A percentile compares a stretch with the other conserved stretches of the same genome.
phyloP scores from a whole-genome alignment of 2,888 invertebrate species.

The Stegana nigrithorax region DNA sequence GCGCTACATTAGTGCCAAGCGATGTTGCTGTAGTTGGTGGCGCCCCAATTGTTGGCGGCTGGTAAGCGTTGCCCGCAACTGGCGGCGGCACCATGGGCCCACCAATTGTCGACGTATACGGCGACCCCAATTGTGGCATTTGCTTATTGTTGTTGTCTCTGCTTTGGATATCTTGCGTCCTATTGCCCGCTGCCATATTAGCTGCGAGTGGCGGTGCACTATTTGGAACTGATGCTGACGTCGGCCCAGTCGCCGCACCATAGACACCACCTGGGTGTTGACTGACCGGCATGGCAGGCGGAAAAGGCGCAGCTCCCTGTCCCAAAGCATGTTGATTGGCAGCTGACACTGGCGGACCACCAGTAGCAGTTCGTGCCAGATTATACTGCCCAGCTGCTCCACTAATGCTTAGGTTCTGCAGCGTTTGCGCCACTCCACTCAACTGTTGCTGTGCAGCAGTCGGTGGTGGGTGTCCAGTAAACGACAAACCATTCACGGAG shows the following conservation, averaged over 20 bases:
- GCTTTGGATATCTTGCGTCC: neutral
- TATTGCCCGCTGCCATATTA: too few relatives aligned
- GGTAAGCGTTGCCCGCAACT: too few relatives aligned
- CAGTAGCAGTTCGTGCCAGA: conserved; percentile 3
- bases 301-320: neutral
- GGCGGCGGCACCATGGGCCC: too few relatives aligned
- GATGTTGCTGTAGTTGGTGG: conserved; percentile 2
- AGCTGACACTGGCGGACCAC: neutral
- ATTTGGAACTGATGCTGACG: neutral
- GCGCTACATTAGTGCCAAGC: conserved; percentile 28
- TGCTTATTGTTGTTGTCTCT: neutral
- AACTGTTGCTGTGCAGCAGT: too few relatives aligned
- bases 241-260: conserved; percentile 26
- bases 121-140: conserved; percentile 13
- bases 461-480: too few relatives aligned
- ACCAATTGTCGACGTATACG: conserved; percentile 8
- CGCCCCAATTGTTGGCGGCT: neutral
- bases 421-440: too few relatives aligned
- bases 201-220: too few relatives aligned
- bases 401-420: too few relatives aligned
- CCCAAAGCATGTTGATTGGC: conserved; percentile 18
- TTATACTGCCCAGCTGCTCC: neutral
- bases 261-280: conserved; percentile 36
- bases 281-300: neutral
- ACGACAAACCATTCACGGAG: too few relatives aligned